phyloP scores from a whole-genome alignment of 2,888 invertebrate genomes.

The Lordiphosa andalusiaca region DNA sequence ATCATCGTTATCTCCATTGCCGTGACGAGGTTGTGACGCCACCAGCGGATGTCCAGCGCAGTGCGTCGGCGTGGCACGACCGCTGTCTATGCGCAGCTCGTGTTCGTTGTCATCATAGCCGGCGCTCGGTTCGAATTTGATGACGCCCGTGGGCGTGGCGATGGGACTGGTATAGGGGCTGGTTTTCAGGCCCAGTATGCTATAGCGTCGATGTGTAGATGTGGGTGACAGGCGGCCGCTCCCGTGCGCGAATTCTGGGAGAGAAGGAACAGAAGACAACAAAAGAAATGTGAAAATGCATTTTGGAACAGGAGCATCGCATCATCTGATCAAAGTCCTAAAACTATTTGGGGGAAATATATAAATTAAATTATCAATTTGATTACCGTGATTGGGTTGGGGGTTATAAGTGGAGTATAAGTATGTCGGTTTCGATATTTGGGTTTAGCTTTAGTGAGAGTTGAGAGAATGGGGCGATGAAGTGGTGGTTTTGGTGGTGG shows the following conservation, averaged over 20 bases:
- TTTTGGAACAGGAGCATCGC: too few species aligned
- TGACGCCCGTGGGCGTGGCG: constrained; percentile 55
- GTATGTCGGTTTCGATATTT: constrained; percentile 11
- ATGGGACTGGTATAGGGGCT: constrained; percentile 77
- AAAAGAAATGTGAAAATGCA: constrained; percentile 8
- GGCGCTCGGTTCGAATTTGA: constrained; percentile 72
- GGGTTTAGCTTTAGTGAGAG: constrained; percentile 34
- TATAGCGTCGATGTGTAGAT: constrained; percentile 49
- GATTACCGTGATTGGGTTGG: constrained; percentile 28
- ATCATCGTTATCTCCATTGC: constrained; percentile 51
- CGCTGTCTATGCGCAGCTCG: constrained; percentile 57
- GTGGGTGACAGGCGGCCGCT: constrained; percentile 20
- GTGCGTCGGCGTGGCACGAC: constrained; percentile 52
- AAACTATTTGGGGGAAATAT: constrained; percentile 26
- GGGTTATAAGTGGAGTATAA: not conserved
- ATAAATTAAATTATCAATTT: constrained; percentile 18
- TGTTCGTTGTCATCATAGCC: constrained; percentile 58
- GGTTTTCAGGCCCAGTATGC: constrained; percentile 64
- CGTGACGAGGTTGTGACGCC: constrained; percentile 24
- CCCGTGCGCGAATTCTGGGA: constrained; percentile 19
- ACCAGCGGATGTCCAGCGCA: constrained; percentile 19
- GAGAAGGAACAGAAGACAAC: constrained; percentile 13
- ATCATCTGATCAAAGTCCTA: constrained; percentile 15
- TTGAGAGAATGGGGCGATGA: constrained; percentile 28
- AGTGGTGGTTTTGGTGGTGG: constrained; percentile 14